Conservation (phyloP, 2,797 vertebrate species). For the Dryobates pubescens region DNA sequence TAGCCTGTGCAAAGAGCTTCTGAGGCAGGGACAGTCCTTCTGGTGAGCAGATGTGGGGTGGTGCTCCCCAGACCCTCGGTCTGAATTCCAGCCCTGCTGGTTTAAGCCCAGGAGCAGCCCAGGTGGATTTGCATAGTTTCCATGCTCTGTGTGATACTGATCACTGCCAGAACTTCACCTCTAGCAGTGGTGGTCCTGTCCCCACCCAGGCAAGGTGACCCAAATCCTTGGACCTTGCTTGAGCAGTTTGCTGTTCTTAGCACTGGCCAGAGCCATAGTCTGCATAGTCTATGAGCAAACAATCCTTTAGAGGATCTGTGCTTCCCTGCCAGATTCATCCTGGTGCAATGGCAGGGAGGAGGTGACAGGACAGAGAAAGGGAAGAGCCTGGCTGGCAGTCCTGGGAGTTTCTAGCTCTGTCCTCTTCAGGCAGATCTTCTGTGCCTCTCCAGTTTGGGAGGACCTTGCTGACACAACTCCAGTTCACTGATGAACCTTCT, state of each 20-base stretch:
- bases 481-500: background rate
- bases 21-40: background rate
- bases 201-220: accelerated
- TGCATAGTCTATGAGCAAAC: background rate
- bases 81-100: background rate
- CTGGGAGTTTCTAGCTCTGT: background rate
- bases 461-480: background rate
- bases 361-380: background rate
- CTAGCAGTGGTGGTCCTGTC: background rate
- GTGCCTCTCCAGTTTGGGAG: background rate
- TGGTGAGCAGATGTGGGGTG: background rate
- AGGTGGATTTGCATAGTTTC: background rate
- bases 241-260: background rate
- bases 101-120: background rate
- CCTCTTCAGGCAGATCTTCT: background rate
- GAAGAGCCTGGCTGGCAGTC: background rate
- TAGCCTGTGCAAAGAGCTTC: background rate
- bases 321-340: background rate
- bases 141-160: accelerated
- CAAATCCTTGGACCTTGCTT: background rate
- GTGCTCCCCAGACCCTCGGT: background rate
- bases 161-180: background rate
- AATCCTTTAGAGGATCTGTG: background rate
- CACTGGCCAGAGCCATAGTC: background rate
- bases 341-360: background rate